phyloP scores from a whole-genome alignment of 2,113 vertebrate genomes.

The Tapirus terrestris region DNA sequence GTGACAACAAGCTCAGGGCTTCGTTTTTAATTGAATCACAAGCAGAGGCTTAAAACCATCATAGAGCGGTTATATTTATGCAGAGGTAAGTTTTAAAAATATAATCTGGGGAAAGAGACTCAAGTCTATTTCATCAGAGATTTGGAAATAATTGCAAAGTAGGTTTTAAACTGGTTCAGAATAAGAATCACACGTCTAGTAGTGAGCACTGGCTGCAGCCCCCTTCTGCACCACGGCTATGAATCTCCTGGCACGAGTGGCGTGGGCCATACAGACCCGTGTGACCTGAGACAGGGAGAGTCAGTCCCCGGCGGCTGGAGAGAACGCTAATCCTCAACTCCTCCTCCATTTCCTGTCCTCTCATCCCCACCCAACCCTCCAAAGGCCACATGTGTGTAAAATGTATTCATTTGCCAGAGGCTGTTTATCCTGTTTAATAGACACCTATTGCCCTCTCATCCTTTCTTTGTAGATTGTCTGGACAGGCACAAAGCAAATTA shows the following conservation, averaged over 20 bases:
- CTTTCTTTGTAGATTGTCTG: conserved; percentile 86
- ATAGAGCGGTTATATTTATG: conserved; percentile 82
- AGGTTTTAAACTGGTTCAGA: conserved; percentile 83
- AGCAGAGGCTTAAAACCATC: conserved; percentile 77
- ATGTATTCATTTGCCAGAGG: conserved; percentile 81
- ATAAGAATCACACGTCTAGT: conserved; percentile 84
- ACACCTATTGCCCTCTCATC: conserved; percentile 85
- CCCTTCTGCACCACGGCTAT: conserved; percentile 76
- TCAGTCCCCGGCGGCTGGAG: conserved; percentile 83
- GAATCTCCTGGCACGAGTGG: conserved; percentile 80
- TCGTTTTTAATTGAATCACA: conserved; percentile 78
- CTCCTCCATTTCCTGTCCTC: background rate
- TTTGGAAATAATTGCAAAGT: conserved; percentile 86
- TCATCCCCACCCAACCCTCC: conserved; percentile 52
- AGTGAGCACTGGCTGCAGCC: conserved; percentile 77
- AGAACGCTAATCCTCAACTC: conserved; percentile 77
- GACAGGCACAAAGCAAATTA: conserved; percentile 87
- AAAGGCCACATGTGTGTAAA: conserved; percentile 83
- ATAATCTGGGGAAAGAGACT: conserved; percentile 79
- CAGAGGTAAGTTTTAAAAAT: conserved; percentile 80
- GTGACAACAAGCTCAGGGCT: conserved; percentile 81
- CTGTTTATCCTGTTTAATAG: conserved; percentile 88
- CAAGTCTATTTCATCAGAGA: conserved; percentile 82
- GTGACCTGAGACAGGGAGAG: conserved; percentile 84
- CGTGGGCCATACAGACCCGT: conserved; percentile 82